These are phyloP conservation scores for Andrena marginata DNA, from an alignment of 2,888 invertebrate genomes.

Conservation along the genomic window DNA sequence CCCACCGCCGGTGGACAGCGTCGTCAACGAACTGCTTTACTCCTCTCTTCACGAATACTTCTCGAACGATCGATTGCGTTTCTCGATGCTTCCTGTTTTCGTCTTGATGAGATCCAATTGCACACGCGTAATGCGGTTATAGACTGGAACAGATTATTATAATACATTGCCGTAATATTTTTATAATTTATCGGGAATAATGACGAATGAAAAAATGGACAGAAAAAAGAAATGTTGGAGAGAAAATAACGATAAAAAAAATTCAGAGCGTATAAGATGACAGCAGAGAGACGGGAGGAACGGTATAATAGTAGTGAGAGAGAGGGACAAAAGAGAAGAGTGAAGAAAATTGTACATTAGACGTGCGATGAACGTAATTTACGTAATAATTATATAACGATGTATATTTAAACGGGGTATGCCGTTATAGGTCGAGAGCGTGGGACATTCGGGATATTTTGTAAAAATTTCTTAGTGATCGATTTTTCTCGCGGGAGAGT, in stretches of 20 bases:
- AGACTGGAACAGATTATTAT: slow-evolving; percentile 70
- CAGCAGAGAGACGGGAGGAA: neutral
- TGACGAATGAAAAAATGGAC: slow-evolving; percentile 1
- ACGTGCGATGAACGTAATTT: slow-evolving; percentile 54
- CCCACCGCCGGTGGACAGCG: slow-evolving; percentile 23
- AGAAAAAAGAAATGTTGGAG: neutral
- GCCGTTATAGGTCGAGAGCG: slow-evolving; percentile 60
- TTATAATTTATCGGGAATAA: slow-evolving; percentile 69
- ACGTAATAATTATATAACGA: slow-evolving; percentile 65
- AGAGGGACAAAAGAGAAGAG: slow-evolving; percentile 7
- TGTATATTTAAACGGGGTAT: slow-evolving; percentile 68
- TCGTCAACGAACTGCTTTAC: slow-evolving; percentile 44
- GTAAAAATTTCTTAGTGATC: slow-evolving; percentile 72
- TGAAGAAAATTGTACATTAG: slow-evolving; percentile 63
- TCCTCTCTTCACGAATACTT: slow-evolving; percentile 50
- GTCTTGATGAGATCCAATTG: slow-evolving; percentile 54
- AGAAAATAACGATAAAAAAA: neutral
- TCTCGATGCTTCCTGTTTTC: slow-evolving; percentile 68
- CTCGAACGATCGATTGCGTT: slow-evolving; percentile 46
- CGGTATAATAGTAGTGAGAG: neutral
- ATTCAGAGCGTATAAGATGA: neutral
- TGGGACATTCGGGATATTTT: slow-evolving; percentile 70
- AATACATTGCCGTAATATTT: slow-evolving; percentile 71
- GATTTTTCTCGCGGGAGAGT: slow-evolving; percentile 61
- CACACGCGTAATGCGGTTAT: slow-evolving; percentile 61